Base-by-base conservation (phyloP, 1,140 invertebrate species). In the Zophobas atratus region DNA sequence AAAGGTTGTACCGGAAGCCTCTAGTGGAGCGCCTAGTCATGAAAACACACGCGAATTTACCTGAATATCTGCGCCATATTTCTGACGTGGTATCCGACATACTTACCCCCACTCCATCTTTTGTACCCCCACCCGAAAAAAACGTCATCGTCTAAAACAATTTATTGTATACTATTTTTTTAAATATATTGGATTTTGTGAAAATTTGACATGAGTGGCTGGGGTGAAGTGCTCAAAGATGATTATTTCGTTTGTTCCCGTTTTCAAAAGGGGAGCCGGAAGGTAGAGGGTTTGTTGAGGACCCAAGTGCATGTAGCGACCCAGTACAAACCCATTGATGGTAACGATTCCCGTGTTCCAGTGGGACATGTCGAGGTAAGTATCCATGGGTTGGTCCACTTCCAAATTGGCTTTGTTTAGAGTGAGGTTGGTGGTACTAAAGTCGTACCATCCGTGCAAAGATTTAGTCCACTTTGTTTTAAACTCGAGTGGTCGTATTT, bases 261-360 rank as follows among this genome's bases (percentile, higher is more conserved):
- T 51, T 60, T 85, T 85, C 0, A 91, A 81, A 2, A 90, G 80
- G 0, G 89, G 88, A 3, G 86, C 90, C 34, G 91, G 91, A 39
- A 92, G 75, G 84, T 90, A 92, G 0, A 92, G 83, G 1, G 89
- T 89, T 73, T 86, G 81, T 80, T 89, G 88, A 0, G 92, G 92
- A 0, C 91, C 92, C 35, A 87, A 79, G 51, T 80, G 82, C 41
- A 81, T 82, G 81, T 92, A 92, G 60, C 91, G 83, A 1, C 91
- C 92, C 56, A 92, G 79, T 80, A 92, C 91, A 79, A 90, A 89
- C 1, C 90, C 90, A 85, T 92, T 92, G 1, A 92, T 77, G 77
- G 92, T 88, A 6, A 91, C 90, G 56, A 91, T 85, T 20, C 92
- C 92, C 84, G 87, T 88, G 32, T 81, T 81, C 88, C 88, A 89